Conservation (phyloP, 2,797 vertebrate genomes). For the Premnoplex brunnescens region DNA sequence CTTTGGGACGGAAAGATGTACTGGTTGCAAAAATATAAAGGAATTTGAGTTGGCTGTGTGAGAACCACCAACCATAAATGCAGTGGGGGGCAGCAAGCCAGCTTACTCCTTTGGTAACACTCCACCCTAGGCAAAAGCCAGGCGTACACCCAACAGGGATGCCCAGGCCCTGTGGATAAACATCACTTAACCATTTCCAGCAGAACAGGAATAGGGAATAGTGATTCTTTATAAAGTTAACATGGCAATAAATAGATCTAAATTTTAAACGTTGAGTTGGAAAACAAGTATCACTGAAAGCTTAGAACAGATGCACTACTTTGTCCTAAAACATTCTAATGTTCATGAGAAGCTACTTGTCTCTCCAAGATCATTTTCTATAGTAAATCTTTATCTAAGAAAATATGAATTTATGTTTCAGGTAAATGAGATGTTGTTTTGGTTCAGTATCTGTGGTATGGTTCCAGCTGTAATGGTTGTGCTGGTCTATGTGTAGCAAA, state of each 20-base stretch:
- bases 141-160: background rate
- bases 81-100: background rate
- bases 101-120: constrained; percentile 27
- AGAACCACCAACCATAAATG: background rate
- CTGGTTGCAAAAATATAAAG: background rate
- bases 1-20: background rate
- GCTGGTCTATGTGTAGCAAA: background rate
- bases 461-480: background rate
- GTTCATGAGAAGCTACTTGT: background rate
- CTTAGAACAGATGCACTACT: background rate
- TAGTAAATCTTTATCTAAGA: background rate
- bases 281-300: background rate
- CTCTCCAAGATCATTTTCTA: background rate
- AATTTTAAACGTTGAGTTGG: background rate
- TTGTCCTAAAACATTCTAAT: background rate
- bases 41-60: background rate
- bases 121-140: background rate
- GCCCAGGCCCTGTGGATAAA: background rate
- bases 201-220: background rate
- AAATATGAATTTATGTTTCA: background rate
- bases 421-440: background rate
- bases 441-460: background rate
- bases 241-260: background rate
- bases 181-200: background rate
- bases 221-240: background rate